Conservation (phyloP, 2,113 vertebrate genomes). For the Catharus bicknelli region DNA sequence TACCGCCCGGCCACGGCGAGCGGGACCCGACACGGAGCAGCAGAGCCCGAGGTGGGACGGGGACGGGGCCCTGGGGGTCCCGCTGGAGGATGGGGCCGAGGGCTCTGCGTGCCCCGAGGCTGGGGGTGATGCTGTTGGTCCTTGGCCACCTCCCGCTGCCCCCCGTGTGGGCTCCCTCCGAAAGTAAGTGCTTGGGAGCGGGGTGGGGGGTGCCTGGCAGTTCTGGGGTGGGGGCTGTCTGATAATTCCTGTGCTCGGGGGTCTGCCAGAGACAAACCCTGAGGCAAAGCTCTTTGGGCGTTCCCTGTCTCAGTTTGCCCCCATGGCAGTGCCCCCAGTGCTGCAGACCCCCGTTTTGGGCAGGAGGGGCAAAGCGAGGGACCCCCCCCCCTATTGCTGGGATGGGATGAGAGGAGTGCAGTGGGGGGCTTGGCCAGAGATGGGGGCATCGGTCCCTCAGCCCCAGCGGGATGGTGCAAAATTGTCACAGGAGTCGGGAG, state of each 20-base stretch:
- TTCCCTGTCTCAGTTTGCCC: not conserved
- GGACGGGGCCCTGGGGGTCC: not conserved
- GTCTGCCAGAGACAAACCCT: not conserved
- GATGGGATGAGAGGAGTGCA: not conserved
- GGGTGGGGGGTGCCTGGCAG: too few relatives aligned
- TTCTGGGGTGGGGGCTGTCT: too few relatives aligned
- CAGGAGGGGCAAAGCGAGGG: not conserved
- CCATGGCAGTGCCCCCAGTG: accelerated
- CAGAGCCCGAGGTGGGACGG: not conserved
- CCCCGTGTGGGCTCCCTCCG: not conserved
- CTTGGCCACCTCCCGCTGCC: not conserved
- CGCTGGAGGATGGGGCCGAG: not conserved
- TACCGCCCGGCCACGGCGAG: not conserved
- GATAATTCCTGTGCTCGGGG: not conserved
- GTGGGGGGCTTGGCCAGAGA: not conserved
- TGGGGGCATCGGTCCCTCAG: accelerated
- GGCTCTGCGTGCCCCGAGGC: not conserved
- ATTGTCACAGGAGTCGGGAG: accelerated
- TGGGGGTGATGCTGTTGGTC: not conserved
- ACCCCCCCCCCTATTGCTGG: accelerated
- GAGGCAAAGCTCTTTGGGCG: not conserved
- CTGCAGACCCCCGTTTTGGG: not conserved
- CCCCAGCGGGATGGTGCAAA: not conserved
- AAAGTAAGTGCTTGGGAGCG: conserved; percentile 4
- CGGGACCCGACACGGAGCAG: not conserved